Evolutionary conservation across 1,140 invertebrate genomes (phyloP).

Genomic region (Drosophila sucinea): DNA sequence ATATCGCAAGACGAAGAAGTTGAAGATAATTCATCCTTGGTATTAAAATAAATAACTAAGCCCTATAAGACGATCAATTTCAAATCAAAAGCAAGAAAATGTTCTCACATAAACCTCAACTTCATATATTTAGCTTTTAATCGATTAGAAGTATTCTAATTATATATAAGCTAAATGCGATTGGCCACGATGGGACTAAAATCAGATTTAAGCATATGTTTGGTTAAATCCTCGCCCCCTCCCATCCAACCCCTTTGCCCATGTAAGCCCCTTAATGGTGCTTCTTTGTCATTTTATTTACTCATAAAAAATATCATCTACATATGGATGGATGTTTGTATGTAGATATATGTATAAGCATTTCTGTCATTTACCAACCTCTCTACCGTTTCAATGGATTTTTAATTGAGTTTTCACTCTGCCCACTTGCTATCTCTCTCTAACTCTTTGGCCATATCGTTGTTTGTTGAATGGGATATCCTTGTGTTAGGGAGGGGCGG

Average conservation of each 20-base stretch:
- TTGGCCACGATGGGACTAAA: neutral
- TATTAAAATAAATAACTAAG: too few species aligned
- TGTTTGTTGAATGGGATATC: constrained; percentile 15
- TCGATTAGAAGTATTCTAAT: too few species aligned
- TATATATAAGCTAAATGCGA: neutral
- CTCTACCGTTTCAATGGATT: constrained; percentile 26
- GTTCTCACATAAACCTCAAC: too few species aligned
- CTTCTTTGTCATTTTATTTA: neutral
- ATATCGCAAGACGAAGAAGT: too few species aligned
- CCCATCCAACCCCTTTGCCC: neutral
- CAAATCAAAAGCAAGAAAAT: too few species aligned
- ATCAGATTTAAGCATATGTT: neutral
- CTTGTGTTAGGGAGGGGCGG: neutral
- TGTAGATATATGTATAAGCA: neutral
- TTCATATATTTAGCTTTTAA: too few species aligned
- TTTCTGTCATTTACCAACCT: constrained; percentile 12
- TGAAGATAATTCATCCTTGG: too few species aligned
- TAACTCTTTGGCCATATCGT: neutral
- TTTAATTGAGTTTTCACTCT: constrained; percentile 44
- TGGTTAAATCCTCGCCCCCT: neutral
- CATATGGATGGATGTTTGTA: neutral
- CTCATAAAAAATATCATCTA: neutral
- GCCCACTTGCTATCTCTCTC: neutral
- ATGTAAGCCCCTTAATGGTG: neutral
- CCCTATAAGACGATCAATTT: too few species aligned